Evolutionary conservation across 2,113 vertebrate species (phyloP).

Genomic region (Eretmochelys imbricata): DNA sequence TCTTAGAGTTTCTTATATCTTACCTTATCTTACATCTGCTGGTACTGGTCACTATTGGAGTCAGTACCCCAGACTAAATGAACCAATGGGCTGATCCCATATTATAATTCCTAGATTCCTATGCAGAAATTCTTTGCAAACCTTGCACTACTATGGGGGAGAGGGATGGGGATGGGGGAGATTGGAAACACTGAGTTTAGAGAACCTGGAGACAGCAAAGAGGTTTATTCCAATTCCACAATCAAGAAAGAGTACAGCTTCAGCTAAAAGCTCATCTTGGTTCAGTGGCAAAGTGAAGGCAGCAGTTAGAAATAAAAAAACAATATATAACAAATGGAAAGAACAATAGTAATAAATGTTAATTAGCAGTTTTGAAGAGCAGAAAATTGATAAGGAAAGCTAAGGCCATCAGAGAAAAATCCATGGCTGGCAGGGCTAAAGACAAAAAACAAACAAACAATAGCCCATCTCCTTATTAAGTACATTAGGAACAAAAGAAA

Average conservation of each 20-base stretch:
- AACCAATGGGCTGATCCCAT: neutral
- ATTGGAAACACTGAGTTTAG: neutral
- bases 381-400: neutral
- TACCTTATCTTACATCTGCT: neutral
- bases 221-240: neutral
- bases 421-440: neutral
- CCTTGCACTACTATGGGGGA: neutral
- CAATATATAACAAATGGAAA: neutral
- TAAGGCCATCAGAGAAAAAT: neutral
- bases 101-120: neutral
- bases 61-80: neutral
- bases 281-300: neutral
- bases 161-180: neutral
- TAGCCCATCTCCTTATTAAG: neutral
- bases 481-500: neutral
- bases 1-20: neutral
- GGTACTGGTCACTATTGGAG: neutral
- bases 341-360: neutral
- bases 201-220: neutral
- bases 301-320: constrained; percentile 2
- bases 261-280: neutral
- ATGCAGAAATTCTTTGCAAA: neutral
- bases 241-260: neutral
- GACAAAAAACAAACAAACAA: neutral
- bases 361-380: neutral